Evolutionary conservation across 2,113 vertebrate species (phyloP).

Genomic region (Etheostoma spectabile): DNA sequence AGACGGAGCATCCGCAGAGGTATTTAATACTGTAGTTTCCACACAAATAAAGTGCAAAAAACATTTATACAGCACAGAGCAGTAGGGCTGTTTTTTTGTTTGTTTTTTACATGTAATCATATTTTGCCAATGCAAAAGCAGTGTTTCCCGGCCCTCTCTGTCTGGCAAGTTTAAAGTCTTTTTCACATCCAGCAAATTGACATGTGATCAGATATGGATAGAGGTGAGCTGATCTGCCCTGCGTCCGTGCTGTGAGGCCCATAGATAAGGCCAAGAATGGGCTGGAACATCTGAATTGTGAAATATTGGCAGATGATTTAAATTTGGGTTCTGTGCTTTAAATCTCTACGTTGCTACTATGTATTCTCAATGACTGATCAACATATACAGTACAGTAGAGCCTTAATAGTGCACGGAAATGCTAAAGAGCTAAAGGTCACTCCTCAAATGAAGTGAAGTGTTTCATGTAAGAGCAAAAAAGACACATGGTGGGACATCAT

Average conservation of each 20-base stretch:
- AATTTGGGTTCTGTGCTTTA: neutral
- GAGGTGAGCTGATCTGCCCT: neutral
- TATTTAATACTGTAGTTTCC: conserved; percentile 53
- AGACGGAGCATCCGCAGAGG: conserved; percentile 93
- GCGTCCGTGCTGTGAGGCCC: too few relatives aligned
- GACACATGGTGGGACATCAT: conserved; percentile 48
- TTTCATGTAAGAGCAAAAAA: conserved; percentile 25
- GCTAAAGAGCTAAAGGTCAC: conserved; percentile 32
- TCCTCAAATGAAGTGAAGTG: conserved; percentile 45
- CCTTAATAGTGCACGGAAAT: neutral
- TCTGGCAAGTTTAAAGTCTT: neutral
- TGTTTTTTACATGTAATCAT: neutral
- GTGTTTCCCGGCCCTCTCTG: neutral
- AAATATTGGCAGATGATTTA: neutral
- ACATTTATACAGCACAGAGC: neutral
- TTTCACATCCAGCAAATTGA: neutral
- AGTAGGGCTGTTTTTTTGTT: neutral
- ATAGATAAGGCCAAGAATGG: too few relatives aligned
- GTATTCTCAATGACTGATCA: neutral
- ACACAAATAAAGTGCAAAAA: neutral
- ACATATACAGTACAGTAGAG: neutral
- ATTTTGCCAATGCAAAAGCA: neutral
- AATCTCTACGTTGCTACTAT: neutral
- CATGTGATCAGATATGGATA: neutral
- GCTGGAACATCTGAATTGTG: neutral